These are phyloP conservation scores for Anagrus nilaparvatae DNA, from an alignment of 1,140 invertebrate genomes.

Conservation along the genomic window DNA sequence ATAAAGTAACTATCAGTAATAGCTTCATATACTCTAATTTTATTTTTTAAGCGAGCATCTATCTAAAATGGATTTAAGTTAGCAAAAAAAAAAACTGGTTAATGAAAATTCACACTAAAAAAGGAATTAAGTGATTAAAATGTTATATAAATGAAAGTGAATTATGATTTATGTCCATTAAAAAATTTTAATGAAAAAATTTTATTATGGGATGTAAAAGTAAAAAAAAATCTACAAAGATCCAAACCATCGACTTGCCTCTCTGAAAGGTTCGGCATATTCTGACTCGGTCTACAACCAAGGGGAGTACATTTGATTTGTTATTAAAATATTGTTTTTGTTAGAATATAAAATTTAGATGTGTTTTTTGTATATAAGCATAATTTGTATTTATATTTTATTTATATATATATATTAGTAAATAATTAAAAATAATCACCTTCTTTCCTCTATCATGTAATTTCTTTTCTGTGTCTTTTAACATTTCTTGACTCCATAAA, in stretches of 20 bases:
- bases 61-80: conserved; percentile 25
- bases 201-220: conserved; percentile 1
- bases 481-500: conserved; percentile 93
- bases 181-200: conserved; percentile 6
- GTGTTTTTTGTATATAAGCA: conserved; percentile 24
- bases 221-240: conserved; percentile 39
- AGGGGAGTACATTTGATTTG: conserved; percentile 25
- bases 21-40: no score
- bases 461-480: conserved; percentile 89
- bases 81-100: conserved; percentile 30
- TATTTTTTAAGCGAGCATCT: conserved; percentile 38
- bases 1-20: no score
- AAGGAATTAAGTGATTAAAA: conserved; percentile 25
- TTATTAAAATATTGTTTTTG: conserved; percentile 15
- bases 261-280: conserved; percentile 46
- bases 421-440: conserved; percentile 37
- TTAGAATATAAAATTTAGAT: conserved; percentile 17
- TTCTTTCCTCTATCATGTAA: conserved; percentile 77
- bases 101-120: conserved; percentile 36
- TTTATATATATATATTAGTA: conserved; percentile 18
- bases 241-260: conserved; percentile 46
- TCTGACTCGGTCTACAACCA: conserved; percentile 45
- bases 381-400: no score
- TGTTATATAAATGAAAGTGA: conserved; percentile 18
- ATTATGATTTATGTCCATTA: conserved; percentile 9